Evolutionary conservation across 2,888 invertebrate genomes (phyloP), one percentile per base, ranked within the genome.

Genomic region (Leptinotarsa haldemani): DNA sequence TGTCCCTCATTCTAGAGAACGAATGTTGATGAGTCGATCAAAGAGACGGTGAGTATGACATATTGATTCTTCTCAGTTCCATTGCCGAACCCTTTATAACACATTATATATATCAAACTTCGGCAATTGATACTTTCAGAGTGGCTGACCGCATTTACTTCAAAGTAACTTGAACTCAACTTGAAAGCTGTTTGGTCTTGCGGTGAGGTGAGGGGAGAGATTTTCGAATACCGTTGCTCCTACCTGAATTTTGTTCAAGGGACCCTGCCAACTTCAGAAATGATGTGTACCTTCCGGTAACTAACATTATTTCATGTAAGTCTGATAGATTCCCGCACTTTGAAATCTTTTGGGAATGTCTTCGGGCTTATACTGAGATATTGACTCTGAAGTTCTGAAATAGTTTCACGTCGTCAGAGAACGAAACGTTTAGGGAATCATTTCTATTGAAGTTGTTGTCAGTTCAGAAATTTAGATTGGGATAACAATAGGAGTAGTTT

Each of bases 61-160:
- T 40, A 40, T 40, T 40, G 40, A 9, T 2, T 40, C 40, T 9
- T 9, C 9, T 40, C 40, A 40, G 40, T 40, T 40, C 9, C 40
- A 9, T 9, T 40, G 9, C 40, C 40, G 40, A 2, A 9, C 30
- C 9, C 40, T 40, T 40, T 40, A 40, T 40, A 50, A 50, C 16
- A 50, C 50, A 15, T 50, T 5, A n/a, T 50, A n/a, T 50, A n/a
- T n/a, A 50, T 50, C 16, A 50, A 50, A 50, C 50, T 50, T 50
- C 3, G 1, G 15, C 50, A n/a, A 50, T 16, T 50, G 56, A 56
- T 71, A 71, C 66, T 71, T 71, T 66, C 58, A 56, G 74, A 73
- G 74, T 71, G 74, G 69, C 64, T 71, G 75, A 77, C 74, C 78
- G 61, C 75, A 78, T 71, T 71, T 77, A 73, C 72, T 75, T 78